Conservation (phyloP, 2,113 vertebrate genomes). For the Excalfactoria chinensis region DNA sequence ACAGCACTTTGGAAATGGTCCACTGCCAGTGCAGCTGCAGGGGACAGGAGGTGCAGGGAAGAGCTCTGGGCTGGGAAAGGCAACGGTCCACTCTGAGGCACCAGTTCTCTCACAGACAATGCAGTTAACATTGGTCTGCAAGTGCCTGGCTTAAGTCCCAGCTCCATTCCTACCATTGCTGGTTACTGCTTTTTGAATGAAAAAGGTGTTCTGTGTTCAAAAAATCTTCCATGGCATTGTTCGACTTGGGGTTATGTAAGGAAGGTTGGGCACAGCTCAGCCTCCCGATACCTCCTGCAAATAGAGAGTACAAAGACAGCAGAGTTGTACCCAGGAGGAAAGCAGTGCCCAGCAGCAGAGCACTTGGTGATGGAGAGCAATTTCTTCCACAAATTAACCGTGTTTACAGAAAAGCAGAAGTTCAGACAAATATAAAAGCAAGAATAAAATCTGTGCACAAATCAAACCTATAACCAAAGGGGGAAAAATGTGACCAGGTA, state of each 20-base stretch:
- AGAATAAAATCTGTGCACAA: background rate
- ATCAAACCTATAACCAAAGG: background rate
- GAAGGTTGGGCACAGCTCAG: background rate
- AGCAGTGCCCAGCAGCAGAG: background rate
- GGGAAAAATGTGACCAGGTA: background rate
- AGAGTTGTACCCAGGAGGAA: background rate
- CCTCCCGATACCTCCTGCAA: background rate
- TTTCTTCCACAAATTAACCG: background rate
- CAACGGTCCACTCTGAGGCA: background rate
- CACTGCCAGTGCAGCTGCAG: conserved; percentile 25
- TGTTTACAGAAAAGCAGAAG: background rate
- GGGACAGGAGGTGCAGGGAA: background rate
- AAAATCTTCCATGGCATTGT: accelerated
- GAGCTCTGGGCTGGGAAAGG: background rate
- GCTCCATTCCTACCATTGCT: background rate
- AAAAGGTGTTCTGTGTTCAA: background rate
- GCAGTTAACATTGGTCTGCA: background rate
- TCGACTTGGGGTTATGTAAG: background rate
- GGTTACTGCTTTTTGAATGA: background rate
- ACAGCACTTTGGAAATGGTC: conserved; percentile 15
- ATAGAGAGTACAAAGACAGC: background rate
- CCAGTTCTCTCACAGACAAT: background rate
- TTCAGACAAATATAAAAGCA: background rate
- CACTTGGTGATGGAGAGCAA: background rate
- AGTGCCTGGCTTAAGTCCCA: background rate